A percentile compares a stretch with the other conserved stretches of the same genome.
These are phyloP conservation scores for Caenorhabditis sp. DNA, from an alignment of 2,888 invertebrate genomes.

Conservation along the genomic window DNA sequence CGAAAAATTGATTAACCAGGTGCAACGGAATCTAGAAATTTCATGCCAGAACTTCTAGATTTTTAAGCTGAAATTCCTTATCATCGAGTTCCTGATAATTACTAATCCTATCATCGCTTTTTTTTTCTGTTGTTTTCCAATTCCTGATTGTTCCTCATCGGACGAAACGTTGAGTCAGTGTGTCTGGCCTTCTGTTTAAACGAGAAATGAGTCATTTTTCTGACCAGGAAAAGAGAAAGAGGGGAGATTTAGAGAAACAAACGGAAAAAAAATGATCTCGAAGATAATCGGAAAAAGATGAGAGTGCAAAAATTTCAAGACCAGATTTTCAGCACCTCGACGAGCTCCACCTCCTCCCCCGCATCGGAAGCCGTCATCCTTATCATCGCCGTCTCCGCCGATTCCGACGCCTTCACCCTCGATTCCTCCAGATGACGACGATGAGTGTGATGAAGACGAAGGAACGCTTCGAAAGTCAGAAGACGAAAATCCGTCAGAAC, in stretches of 20 bases:
- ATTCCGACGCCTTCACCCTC: constrained; percentile 28
- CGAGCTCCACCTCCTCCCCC: constrained; percentile 58
- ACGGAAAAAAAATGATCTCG: background rate
- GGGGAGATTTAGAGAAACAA: background rate
- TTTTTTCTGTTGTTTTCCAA: too few relatives aligned
- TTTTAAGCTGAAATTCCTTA: too few relatives aligned
- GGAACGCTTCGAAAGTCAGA: background rate
- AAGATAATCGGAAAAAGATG: background rate
- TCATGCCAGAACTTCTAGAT: too few relatives aligned
- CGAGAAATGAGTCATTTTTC: constrained; percentile 1
- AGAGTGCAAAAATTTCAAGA: background rate
- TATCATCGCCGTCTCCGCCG: constrained; percentile 21
- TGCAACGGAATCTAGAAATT: too few relatives aligned
- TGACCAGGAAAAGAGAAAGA: background rate
- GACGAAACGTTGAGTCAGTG: too few relatives aligned
- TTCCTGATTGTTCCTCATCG: too few relatives aligned
- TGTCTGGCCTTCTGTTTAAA: background rate
- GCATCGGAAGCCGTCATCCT: constrained; percentile 41
- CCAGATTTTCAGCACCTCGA: constrained; percentile 32
- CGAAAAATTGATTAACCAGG: too few relatives aligned
- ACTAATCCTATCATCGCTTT: too few relatives aligned
- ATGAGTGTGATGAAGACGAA: constrained; percentile 2
- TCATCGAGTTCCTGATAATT: too few relatives aligned
- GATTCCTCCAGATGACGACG: background rate
- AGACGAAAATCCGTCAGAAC: background rate